Evolutionary conservation across 2,888 invertebrate genomes (phyloP).

Genomic region (Mesorhabditis sp.): DNA sequence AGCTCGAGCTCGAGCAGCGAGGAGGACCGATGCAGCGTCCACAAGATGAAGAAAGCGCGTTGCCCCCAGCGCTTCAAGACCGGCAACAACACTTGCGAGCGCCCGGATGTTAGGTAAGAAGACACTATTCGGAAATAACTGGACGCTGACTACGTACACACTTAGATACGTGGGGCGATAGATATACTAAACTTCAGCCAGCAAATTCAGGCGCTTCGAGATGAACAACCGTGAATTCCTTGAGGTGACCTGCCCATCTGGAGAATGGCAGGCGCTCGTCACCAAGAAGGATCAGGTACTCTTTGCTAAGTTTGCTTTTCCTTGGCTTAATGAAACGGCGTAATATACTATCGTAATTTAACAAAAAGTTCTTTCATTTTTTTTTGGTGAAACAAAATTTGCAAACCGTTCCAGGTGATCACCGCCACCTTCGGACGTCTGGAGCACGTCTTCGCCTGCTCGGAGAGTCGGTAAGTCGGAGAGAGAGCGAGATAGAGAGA

Average conservation of each 20-base stretch:
- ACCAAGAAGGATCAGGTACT: background rate
- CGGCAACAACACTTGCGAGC: background rate
- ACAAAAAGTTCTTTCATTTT: too few species aligned
- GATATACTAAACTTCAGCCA: too few species aligned
- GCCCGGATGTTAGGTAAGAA: background rate
- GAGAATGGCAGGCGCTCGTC: background rate
- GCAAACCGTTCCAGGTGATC: too few species aligned
- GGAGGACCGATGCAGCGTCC: background rate
- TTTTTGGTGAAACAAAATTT: background rate
- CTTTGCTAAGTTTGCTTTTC: too few species aligned
- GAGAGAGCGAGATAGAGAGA: too few species aligned
- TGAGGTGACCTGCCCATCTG: background rate
- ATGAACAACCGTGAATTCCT: slow-evolving; percentile 1
- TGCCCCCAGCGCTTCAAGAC: background rate
- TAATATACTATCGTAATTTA: background rate
- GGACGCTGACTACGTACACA: background rate
- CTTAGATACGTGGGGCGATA: too few species aligned
- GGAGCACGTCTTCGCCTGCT: too few species aligned
- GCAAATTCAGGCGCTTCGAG: background rate
- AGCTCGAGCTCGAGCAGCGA: background rate
- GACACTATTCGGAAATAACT: background rate
- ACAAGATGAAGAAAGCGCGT: background rate
- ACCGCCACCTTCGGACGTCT: too few species aligned
- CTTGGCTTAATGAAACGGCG: too few species aligned
- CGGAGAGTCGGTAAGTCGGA: too few species aligned